Evolutionary conservation across 1,140 invertebrate species (phyloP), one percentile per base, ranked within the genome.

Genomic region (Sycophila sp.): DNA sequence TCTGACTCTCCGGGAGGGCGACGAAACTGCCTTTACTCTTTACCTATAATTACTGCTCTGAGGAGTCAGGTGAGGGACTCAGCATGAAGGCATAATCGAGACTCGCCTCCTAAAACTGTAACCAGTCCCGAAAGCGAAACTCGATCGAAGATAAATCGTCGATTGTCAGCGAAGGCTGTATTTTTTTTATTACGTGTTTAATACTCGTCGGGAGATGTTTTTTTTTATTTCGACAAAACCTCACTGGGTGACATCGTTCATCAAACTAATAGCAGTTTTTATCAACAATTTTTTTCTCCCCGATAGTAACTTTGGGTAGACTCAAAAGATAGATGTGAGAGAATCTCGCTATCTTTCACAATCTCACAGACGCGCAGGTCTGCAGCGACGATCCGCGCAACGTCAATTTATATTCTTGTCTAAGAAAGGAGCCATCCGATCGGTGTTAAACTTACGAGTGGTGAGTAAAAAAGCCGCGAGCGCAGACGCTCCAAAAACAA

Each of bases 41-140:
- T 72, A 64, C 17, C 13, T 77, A 81, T 83, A 83, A 84, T 83
- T 84, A 83, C 77, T 77, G 73, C 76, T 68, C 75, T n/a, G 75
- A 73, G 76, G 74, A 80, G 78, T 64, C 60, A 76, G 68, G 11
- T 24, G 22, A 40, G 19, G 13, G 8, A n/a, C 26, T 11, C 42
- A n/a, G n/a, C n/a, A n/a, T n/a, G n/a, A n/a, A 51, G 74, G 75
- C 75, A 40, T 65, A 65, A 65, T 65, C 63, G 32, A 65, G 55
- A 26, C 53, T 19, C 64, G 19, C 64, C 42, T 47, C 51, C 63
- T 40, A 55, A 53, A 65, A 65, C 49, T 65, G n/a, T n/a, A 65
- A 22, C 53, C 47, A 19, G 62, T 65, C 58, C 38, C 30, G 49
- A 55, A 71, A 32, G 51, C 45, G 8, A 45, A 63, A 56, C 22